A percentile compares a stretch with the other conserved stretches of the same genome.
phyloP scores from a whole-genome alignment of 2,888 invertebrate genomes.

The Luperina testacea region DNA sequence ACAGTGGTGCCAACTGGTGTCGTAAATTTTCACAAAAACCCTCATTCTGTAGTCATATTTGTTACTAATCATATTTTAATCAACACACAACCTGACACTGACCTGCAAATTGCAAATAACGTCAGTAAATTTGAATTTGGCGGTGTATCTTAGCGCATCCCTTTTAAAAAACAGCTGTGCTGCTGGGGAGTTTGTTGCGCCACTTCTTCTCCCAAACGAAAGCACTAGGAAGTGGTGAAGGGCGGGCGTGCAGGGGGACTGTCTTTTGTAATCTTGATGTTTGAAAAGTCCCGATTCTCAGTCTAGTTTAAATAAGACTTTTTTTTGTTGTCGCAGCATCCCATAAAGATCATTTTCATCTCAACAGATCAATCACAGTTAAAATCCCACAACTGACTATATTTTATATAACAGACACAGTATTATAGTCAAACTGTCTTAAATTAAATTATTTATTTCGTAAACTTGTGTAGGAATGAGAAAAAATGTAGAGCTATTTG shows the following conservation, averaged over 20 bases:
- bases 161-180: too few relatives aligned
- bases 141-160: too few relatives aligned
- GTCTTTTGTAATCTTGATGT: neutral
- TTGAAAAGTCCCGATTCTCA: too few relatives aligned
- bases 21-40: too few relatives aligned
- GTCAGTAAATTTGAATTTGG: too few relatives aligned
- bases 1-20: too few relatives aligned
- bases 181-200: too few relatives aligned
- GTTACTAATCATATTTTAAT: too few relatives aligned
- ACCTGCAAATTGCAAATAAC: too few relatives aligned
- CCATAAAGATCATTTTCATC: conserved; percentile 22
- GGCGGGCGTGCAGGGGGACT: neutral
- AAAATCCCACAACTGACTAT: conserved; percentile 49
- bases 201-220: too few relatives aligned
- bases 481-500: neutral
- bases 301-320: neutral
- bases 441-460: conserved; percentile 9
- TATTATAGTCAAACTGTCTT: conserved; percentile 21
- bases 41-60: too few relatives aligned
- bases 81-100: too few relatives aligned
- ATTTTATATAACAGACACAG: neutral
- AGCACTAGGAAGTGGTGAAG: neutral
- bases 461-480: conserved; percentile 43
- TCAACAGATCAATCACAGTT: conserved; percentile 59
- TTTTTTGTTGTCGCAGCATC: conserved; percentile 38